These are phyloP conservation scores for Drosophila bunnanda DNA, from an alignment of 2,888 invertebrate species.

Conservation along the genomic window DNA sequence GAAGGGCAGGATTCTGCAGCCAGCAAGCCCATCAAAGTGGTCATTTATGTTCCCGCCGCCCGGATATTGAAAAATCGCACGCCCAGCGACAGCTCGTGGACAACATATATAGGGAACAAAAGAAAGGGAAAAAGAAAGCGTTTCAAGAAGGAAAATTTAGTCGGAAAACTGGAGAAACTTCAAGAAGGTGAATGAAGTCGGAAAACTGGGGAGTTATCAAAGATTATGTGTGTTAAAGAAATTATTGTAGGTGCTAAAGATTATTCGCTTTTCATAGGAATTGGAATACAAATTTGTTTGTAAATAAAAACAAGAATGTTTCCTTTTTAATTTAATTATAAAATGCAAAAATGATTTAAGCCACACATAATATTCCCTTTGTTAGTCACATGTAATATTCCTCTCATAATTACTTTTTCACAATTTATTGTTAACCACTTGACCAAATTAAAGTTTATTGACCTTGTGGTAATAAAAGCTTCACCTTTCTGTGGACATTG, in stretches of 20 bases:
- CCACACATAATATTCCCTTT: not conserved
- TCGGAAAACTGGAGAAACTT: not conserved
- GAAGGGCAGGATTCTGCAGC: conserved; percentile 21
- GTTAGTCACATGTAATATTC: not conserved
- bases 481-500: conserved; percentile 10
- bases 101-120: conserved; percentile 3
- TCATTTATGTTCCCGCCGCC: conserved; percentile 50
- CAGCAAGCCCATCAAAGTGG: conserved; percentile 53
- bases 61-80: conserved; percentile 76
- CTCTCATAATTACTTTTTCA: not conserved
- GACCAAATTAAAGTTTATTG: conserved; percentile 14
- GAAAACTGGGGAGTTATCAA: not conserved
- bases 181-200: no score
- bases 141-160: conserved; percentile 15
- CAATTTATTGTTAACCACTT: not conserved
- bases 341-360: not conserved
- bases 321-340: not conserved
- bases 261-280: no score
- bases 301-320: not conserved
- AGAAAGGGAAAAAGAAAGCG: not conserved
- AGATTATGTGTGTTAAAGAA: not conserved
- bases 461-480: conserved; percentile 11
- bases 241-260: no score
- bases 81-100: conserved; percentile 44
- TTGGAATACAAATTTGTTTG: no score